A percentile compares a stretch with the other conserved stretches of the same genome.
These are phyloP conservation scores for Leptogaster cylindrica DNA, from an alignment of 2,888 invertebrate species.

Conservation along the genomic window DNA sequence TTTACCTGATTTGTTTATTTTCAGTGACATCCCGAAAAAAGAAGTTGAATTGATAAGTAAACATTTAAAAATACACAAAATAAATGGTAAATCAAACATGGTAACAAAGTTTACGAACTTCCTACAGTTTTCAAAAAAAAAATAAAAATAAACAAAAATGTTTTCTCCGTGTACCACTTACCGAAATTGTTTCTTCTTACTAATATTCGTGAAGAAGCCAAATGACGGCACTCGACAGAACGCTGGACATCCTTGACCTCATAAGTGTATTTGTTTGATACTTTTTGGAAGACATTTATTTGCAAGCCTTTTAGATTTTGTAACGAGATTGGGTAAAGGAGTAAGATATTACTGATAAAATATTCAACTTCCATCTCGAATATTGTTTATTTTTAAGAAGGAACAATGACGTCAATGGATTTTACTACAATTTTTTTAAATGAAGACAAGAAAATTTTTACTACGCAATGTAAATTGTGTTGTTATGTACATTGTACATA, in stretches of 20 bases:
- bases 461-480: no score
- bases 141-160: no score
- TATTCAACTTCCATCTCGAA: slow-evolving; percentile 25
- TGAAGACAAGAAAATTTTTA: no score
- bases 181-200: slow-evolving; percentile 30
- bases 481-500: no score
- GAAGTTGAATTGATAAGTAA: slow-evolving; percentile 18
- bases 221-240: slow-evolving; percentile 3
- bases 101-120: slow-evolving; percentile 24
- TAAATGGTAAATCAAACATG: slow-evolving; percentile 35
- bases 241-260: neutral
- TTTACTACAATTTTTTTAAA: no score
- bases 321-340: neutral
- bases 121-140: slow-evolving; percentile 13
- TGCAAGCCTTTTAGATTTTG: slow-evolving; percentile 19
- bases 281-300: neutral
- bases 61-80: slow-evolving; percentile 11
- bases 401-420: no score
- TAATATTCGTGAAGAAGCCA: neutral
- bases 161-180: slow-evolving; percentile 5
- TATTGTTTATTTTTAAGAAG: no score
- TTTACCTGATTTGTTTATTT: neutral
- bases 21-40: slow-evolving; percentile 4
- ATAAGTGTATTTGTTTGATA: slow-evolving; percentile 4
- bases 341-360: slow-evolving; percentile 13